Conservation (phyloP, 2,888 invertebrate genomes). For the Ectropis crepuscularia region DNA sequence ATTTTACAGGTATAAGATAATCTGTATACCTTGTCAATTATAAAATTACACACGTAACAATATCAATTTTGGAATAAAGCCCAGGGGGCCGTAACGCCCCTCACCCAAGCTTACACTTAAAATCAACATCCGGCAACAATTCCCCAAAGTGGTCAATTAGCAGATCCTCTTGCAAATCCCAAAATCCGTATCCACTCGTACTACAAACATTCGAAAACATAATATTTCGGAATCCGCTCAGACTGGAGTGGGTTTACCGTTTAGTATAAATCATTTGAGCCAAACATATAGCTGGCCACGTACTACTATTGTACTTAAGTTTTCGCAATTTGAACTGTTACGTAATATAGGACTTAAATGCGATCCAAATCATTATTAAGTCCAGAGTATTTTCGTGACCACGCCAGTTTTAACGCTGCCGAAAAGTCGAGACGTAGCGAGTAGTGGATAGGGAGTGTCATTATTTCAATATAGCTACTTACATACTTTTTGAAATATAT, state of each 20-base stretch:
- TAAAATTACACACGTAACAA: conserved; percentile 20
- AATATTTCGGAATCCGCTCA: conserved; percentile 36
- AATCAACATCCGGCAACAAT: conserved; percentile 26
- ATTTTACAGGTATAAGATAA: too few relatives aligned
- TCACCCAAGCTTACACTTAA: conserved; percentile 24
- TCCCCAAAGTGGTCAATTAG: conserved; percentile 33
- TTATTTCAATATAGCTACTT: too few relatives aligned
- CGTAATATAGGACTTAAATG: too few relatives aligned
- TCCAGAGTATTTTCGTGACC: too few relatives aligned
- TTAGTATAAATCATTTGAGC: conserved; percentile 32
- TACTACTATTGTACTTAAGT: too few relatives aligned
- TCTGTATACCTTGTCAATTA: background rate
- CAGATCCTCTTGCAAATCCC: conserved; percentile 28
- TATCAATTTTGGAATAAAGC: conserved; percentile 17
- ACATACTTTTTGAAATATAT: too few relatives aligned
- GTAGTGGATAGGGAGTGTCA: too few relatives aligned
- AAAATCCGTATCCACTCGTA: conserved; percentile 28
- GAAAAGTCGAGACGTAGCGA: too few relatives aligned
- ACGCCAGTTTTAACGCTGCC: too few relatives aligned
- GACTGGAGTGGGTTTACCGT: conserved; percentile 35
- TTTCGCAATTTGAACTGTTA: too few relatives aligned
- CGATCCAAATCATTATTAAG: too few relatives aligned
- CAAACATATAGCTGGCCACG: background rate
- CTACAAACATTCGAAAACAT: conserved; percentile 33
- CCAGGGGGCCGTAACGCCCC: conserved; percentile 12